phyloP scores from a whole-genome alignment of 2,797 vertebrate species.

The Corythornis leucogaster region DNA sequence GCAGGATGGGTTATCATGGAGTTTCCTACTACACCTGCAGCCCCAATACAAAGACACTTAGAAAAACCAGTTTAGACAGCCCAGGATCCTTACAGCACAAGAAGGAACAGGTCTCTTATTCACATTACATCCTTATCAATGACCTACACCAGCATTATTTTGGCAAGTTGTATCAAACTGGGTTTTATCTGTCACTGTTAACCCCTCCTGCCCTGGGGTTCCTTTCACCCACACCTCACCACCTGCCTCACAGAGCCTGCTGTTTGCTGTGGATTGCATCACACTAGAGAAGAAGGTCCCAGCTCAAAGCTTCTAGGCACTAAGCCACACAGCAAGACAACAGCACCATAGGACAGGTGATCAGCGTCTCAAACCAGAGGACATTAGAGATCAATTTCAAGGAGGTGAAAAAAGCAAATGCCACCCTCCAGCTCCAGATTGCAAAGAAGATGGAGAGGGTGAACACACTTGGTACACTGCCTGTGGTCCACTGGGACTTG shows the following conservation, averaged over 20 bases:
- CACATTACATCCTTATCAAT: neutral
- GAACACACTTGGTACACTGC: neutral
- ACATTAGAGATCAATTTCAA: neutral
- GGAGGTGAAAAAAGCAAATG: neutral
- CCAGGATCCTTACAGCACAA: neutral
- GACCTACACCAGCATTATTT: neutral
- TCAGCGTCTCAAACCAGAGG: accelerated
- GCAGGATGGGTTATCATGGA: neutral
- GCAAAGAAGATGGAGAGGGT: neutral
- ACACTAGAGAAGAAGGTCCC: neutral
- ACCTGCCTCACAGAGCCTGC: neutral
- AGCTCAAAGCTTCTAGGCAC: neutral
- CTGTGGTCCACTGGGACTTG: accelerated
- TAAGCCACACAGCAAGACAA: neutral
- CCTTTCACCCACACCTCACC: neutral
- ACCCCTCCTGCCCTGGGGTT: neutral
- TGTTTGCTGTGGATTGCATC: neutral
- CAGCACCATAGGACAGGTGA: neutral
- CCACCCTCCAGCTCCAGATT: neutral
- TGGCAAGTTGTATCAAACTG: neutral
- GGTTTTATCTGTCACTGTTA: neutral
- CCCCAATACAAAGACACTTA: neutral
- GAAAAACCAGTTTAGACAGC: neutral
- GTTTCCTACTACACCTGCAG: neutral
- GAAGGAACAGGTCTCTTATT: neutral